Conservation (phyloP, 2,113 vertebrate genomes). For the Polypterus bichir region DNA sequence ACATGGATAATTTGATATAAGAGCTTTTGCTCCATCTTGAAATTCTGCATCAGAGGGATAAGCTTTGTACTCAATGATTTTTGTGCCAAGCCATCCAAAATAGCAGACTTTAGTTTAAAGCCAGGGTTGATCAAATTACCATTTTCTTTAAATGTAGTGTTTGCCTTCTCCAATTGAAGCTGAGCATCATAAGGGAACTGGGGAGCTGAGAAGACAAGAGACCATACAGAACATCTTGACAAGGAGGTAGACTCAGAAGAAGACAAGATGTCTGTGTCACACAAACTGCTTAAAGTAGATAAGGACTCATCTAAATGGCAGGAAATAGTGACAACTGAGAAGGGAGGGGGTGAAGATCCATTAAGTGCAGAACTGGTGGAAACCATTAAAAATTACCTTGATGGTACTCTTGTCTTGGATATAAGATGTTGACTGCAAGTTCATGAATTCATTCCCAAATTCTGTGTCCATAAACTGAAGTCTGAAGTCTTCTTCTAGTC, state of each 20-base stretch:
- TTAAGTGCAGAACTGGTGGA: neutral
- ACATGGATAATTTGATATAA: constrained; percentile 12
- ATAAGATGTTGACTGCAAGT: constrained; percentile 10
- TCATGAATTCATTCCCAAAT: constrained; percentile 11
- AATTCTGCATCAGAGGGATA: constrained; percentile 18
- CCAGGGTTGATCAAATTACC: constrained; percentile 13
- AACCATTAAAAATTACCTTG: constrained; percentile 4
- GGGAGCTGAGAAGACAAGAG: constrained; percentile 9
- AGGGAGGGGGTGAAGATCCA: neutral
- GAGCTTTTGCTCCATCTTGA: constrained; percentile 16
- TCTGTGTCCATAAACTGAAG: constrained; percentile 14
- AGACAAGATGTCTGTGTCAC: constrained; percentile 16
- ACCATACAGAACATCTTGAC: constrained; percentile 10
- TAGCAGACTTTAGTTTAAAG: constrained; percentile 15
- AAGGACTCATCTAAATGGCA: neutral
- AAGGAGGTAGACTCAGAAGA: constrained; percentile 3
- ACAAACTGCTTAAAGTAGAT: neutral
- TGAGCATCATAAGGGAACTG: constrained; percentile 12
- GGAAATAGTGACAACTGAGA: neutral
- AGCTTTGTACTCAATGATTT: constrained; percentile 17
- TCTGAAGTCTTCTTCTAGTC: constrained; percentile 10
- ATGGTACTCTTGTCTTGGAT: constrained; percentile 14
- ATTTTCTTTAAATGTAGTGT: constrained; percentile 3
- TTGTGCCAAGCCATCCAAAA: constrained; percentile 17
- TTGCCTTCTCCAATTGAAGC: constrained; percentile 11